phyloP scores from a whole-genome alignment of 2,797 vertebrate genomes.

The Myotis daubentonii region DNA sequence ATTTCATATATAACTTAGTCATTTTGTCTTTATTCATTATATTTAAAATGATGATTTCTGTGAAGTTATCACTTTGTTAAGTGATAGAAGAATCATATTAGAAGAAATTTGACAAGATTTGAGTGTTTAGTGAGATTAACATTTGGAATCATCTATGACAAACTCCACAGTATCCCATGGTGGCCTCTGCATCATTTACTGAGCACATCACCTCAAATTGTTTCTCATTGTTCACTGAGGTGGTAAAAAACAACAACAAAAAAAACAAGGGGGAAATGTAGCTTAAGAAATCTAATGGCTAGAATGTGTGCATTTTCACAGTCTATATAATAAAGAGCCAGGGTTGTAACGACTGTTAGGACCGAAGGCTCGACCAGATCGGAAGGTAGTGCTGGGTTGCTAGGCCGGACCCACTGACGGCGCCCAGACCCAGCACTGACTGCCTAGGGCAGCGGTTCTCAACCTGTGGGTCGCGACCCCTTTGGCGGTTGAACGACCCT shows the following conservation, averaged over 20 bases:
- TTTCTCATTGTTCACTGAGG: slow-evolving; percentile 49
- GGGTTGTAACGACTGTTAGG: too few relatives aligned
- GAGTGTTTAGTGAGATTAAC: slow-evolving; percentile 39
- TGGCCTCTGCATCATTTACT: slow-evolving; percentile 11
- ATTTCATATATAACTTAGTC: not conserved
- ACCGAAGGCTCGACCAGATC: too few relatives aligned
- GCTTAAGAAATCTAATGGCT: slow-evolving; percentile 18
- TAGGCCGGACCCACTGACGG: too few relatives aligned
- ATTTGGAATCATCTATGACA: slow-evolving; percentile 53
- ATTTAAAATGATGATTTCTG: slow-evolving; percentile 11
- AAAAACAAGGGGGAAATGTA: not conserved
- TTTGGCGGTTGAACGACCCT: too few relatives aligned
- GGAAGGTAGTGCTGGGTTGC: too few relatives aligned
- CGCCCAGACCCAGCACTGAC: too few relatives aligned
- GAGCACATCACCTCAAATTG: slow-evolving; percentile 49
- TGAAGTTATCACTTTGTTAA: not conserved
- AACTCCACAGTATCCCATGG: slow-evolving; percentile 9
- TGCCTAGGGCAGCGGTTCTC: too few relatives aligned
- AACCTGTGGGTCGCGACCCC: too few relatives aligned
- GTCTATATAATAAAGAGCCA: too few relatives aligned
- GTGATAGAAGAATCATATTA: not conserved
- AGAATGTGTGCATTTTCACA: not conserved
- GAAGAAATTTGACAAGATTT: slow-evolving; percentile 25
- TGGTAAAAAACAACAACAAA: not conserved
- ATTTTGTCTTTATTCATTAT: not conserved